phyloP scores from a whole-genome alignment of 2,113 vertebrate species.

The Archocentrus centrarchus region DNA sequence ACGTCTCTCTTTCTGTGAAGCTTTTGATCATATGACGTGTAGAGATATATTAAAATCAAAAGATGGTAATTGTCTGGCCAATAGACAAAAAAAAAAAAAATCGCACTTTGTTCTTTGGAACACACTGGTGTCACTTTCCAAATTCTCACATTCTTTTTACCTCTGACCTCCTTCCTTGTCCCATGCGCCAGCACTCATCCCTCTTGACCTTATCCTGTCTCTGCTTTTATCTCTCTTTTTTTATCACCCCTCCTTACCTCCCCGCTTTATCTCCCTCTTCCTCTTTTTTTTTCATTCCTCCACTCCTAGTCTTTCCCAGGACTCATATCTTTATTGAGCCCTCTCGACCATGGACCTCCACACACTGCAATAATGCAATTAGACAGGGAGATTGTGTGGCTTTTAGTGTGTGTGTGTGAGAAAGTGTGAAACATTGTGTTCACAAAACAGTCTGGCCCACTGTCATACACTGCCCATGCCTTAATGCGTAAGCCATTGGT shows the following conservation, averaged over 20 bases:
- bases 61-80: background rate
- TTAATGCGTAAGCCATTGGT: constrained; percentile 80
- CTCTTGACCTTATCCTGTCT: constrained; percentile 34
- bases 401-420: constrained; percentile 88
- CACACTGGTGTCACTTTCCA: background rate
- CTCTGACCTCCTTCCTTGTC: background rate
- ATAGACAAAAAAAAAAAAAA: constrained; percentile 28
- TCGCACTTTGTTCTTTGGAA: fast-evolving
- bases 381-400: constrained; percentile 83
- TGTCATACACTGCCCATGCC: constrained; percentile 63
- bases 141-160: background rate
- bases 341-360: constrained; percentile 85
- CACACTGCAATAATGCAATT: constrained; percentile 86
- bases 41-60: constrained; percentile 27
- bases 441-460: constrained; percentile 81
- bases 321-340: constrained; percentile 92
- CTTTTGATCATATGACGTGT: constrained; percentile 42
- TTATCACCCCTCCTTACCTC: constrained; percentile 12
- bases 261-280: constrained; percentile 67
- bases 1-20: constrained; percentile 27
- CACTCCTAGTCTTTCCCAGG: constrained; percentile 69
- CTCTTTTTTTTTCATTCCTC: constrained; percentile 72
- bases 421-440: constrained; percentile 86
- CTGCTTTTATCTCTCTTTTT: constrained; percentile 25
- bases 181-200: background rate